These are phyloP conservation scores for Drosophila sp. DNA, from an alignment of 1,140 invertebrate species.

Conservation along the genomic window DNA sequence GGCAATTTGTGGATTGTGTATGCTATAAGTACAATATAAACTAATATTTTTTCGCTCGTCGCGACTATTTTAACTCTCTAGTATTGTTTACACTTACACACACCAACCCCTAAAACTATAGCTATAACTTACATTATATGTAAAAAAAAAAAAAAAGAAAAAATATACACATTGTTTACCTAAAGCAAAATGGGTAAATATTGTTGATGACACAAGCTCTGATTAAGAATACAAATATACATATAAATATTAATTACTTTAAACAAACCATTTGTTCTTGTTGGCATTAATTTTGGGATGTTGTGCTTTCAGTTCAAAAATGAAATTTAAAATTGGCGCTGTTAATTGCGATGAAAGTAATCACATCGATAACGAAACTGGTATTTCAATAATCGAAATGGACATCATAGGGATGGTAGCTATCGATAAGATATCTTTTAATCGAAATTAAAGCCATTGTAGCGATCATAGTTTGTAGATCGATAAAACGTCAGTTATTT, in stretches of 20 bases:
- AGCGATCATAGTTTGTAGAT: too few species aligned
- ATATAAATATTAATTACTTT: constrained; percentile 3
- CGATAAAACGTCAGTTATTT: too few species aligned
- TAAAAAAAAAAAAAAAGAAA: background rate
- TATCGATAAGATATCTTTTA: too few species aligned
- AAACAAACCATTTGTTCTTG: background rate
- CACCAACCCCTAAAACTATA: background rate
- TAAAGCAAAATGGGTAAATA: background rate
- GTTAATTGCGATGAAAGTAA: too few species aligned
- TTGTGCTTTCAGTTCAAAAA: background rate
- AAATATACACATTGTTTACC: constrained; percentile 1
- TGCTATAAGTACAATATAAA: constrained; percentile 1
- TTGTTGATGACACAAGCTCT: background rate
- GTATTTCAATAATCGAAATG: too few species aligned
- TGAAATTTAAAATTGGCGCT: background rate
- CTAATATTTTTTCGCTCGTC: constrained; percentile 9
- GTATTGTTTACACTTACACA: constrained; percentile 37
- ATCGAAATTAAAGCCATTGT: too few species aligned
- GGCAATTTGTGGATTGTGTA: background rate
- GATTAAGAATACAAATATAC: constrained; percentile 4
- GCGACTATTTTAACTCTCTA: constrained; percentile 15
- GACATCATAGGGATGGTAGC: too few species aligned
- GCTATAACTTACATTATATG: constrained; percentile 23
- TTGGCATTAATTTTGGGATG: background rate
- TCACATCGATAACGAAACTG: too few species aligned